Base-by-base conservation (phyloP, 2,797 vertebrate species). In the Oreochromis mossambicus region DNA sequence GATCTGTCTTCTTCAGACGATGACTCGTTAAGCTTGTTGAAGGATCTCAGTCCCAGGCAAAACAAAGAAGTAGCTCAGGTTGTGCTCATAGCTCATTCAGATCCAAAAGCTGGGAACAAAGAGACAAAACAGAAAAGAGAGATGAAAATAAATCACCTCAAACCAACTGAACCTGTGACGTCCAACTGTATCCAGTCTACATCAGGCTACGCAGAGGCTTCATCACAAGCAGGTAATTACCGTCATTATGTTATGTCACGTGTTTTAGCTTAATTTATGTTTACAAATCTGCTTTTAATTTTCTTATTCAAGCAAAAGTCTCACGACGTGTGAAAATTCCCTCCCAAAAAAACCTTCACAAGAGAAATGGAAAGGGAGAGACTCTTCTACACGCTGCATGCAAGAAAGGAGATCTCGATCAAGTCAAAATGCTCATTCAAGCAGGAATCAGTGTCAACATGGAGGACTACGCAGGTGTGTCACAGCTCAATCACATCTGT, bases 401-500 rank as follows among this genome's bases (percentile, higher is more conserved):
- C 83, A 95, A 6, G 83, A 97, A 85, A 90, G 90, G 94, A 94
- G 85, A 97, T 79, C 73, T 97, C 77, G 77, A 88, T 54, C 86
- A 80, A 43, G 95, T 97, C 86, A 96, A 92, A 94, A 56, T 32
- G 12, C 94, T 98, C 1, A 93, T 98, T 92, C 89, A 95, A 52
- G 96, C 95, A 87, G 97, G 97, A 88, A 90, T 96, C 83, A 79
- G 91, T 84, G 90, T 98, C 77, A 97, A 98, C 93, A 75, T 91
- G 12, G 89, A 93, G 88, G 97, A 98, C 87, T 81, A 97, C 83
- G 95, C 97, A 97, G 97, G 97, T 98, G 86, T 92, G 92, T 79
- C 85, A 83, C 63, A 81, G 2, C 58, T 46, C 8, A 66, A 15
- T 24, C 50, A 17, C 13, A 29, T 56, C 8, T 55, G 63, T 51